Evolutionary conservation across 2,888 invertebrate genomes (phyloP), one percentile per base, ranked within the genome.

Genomic region (Acronicta leporina): DNA sequence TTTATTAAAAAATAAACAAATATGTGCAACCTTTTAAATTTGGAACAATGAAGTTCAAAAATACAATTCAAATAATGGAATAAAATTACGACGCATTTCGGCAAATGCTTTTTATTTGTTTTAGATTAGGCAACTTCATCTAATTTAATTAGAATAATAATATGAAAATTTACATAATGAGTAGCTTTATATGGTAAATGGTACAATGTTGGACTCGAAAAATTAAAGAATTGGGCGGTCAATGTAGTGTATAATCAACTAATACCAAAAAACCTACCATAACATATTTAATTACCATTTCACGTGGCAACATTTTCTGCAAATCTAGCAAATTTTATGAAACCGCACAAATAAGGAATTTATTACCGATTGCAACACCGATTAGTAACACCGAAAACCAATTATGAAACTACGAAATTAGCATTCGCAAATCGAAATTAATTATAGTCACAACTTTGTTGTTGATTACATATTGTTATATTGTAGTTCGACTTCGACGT

Each of bases 391-490:
- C 16, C 25, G 46, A 57, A 74, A 77, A 62, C 67, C 48, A 70
- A 78, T 78, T 75, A 78, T n/a, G 35, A 45, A 58, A 60, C 40
- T 44, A 48, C 40, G 2, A 42, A 60, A 58, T 71, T 55, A 61
- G 53, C 57, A 58, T 66, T 62, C 51, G 43, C 40, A 5, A 38
- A 45, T 63, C 25, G 20, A 45, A 52, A 75, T 75, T 71, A 63
- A 75, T 63, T 70, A 49, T 14, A 14, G 41, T 27, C 30, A 14
- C 16, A 16, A 20, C 38, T 50, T 16, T 14, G 41, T 40, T 11
- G 30, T 15, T 10, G 30, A 8, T 45, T 45, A n/a, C 46, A n/a
- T 69, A 14, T 44, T 63, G 40, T 47, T 47, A 51, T 51, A 27
- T 9, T 3, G 33, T 27, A 15, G 27, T 13, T 46, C 38, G 14